Base-by-base conservation (phyloP, 2,113 vertebrate species). In the Phalacrocorax brasilianus region DNA sequence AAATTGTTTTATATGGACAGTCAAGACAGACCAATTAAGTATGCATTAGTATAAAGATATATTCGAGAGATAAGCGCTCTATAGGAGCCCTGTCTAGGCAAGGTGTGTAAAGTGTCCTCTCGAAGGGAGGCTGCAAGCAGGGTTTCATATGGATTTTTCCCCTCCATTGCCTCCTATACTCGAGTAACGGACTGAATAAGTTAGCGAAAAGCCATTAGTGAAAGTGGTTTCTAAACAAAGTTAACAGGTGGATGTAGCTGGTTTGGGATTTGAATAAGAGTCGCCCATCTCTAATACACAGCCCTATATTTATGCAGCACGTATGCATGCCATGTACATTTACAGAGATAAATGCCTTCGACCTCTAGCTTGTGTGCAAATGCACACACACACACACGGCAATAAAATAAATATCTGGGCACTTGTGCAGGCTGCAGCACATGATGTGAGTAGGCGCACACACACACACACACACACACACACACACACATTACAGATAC, bases 1-100 rank as follows among this genome's bases (percentile, higher is more conserved):
- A 98, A 98, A 98, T 98, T 98, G 98, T 98, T 98, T 98, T 98
- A 98, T 98, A 97, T 89, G 97, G 98, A 97, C 98, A 97, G 98
- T 97, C 97, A 97, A 96, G 98, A 97, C 95, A 88, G 97, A 96
- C 97, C 97, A 98, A 98, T 98, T 98, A 98, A 98, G 97, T 97
- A 98, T 97, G 98, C 97, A 97, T 98, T 98, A 98, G 96, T 97
- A 98, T 97, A 97, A 98, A 98, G 98, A 97, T 97, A 98, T 96
- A 98, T 98, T 97, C 97, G 89, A 93, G 91, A 98, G 97, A 98
- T 98, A 97, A 97, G 96, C 93, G 44, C 67, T 86, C 93, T 97
- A 91, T 96, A 95, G 95, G 94, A 97, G 94, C 94, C 91, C 84
- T 55, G 89, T 44, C 45, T 67, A 38, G 90, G 95, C 93, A 96